Evolutionary conservation across 2,888 invertebrate species (phyloP), one percentile per base, ranked within the genome.

Genomic region (Trissonchulus sp.): DNA sequence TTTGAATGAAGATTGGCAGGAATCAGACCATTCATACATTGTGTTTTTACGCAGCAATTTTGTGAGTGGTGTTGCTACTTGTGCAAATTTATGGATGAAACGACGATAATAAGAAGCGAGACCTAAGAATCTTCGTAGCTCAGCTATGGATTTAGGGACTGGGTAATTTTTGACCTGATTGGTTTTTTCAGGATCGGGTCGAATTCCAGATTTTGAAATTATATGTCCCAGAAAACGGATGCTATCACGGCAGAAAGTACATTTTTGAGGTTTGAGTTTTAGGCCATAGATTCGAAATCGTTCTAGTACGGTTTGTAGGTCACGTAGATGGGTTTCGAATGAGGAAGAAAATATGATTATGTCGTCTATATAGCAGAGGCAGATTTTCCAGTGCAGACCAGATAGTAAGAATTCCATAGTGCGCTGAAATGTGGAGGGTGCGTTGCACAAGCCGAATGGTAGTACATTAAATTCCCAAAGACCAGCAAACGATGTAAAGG

Each of bases 191-290:
- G 79, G 79, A 79, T 80, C 80, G n/a, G 80, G 78, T 48, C 76
- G 73, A 8, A 83, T 76, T 0, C 78, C 78, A 18, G 28, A 75
- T 1, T 75, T 68, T 75, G 82, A 81, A 0, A 86, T 81, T 0
- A 83, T 48, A 73, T 82, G 83, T 0, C 84, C 84, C 2, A 85
- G n/a, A n/a, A n/a, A n/a, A n/a, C n/a, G n/a, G n/a, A n/a, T n/a
- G n/a, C n/a, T n/a, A n/a, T n/a, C n/a, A 75, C 74, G 81, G 83
- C 63, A 79, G 78, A 1, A 85, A n/a, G n/a, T n/a, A n/a, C n/a
- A n/a, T n/a, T n/a, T n/a, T n/a, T n/a, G n/a, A n/a, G n/a, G n/a
- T n/a, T 35, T 81, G 0, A 85, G 65, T 0, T 79, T 81, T 48
- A 78, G 62, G 1, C 72, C 69, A 35, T 38, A 37, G 30, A 35